Evolutionary conservation across 2,113 vertebrate species (phyloP), one percentile per base, ranked within the genome.

Genomic region (Misgurnus mizolepis): DNA sequence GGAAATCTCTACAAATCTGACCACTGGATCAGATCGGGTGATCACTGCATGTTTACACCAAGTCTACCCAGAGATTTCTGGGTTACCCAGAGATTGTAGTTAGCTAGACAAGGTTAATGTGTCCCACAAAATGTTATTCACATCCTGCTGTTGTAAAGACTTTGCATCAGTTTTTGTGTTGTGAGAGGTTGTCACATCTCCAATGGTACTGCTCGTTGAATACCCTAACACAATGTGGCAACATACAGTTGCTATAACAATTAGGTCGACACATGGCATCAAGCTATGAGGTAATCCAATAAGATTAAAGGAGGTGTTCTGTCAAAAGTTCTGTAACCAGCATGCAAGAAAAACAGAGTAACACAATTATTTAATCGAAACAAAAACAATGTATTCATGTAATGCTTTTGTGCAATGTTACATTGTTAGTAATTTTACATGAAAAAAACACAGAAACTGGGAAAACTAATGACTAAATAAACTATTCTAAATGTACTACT

Each of bases 241-340:
- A 82, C 75, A 80, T 82, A 80, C 55, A 60, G 90, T 92, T 92
- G 93, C 90, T 91, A 92, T 93, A 89, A 90, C 88, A 92, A 93
- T 93, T 87, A 89, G 89, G 81, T 88, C 76, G 81, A 89, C 87
- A 88, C 88, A 85, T 85, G 85, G 89, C 86, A 87, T 89, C 90
- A 88, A 88, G 90, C 88, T 87, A 87, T 89, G 85, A 80, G 90
- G 90, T 88, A 88, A 91, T 92, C 90, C 84, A 79, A 85, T 87
- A 83, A 90, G 89, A 88, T 86, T 83, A 78, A 83, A 81, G 78
- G 84, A 88, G 76, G 80, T 81, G 85, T 81, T 79, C 78, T 81
- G 75, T 86, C 82, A 88, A 86, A 84, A 77, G 77, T 34, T 34
- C 43, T 75, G 65, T 76, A 55, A 50, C 53, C 47, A 50, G 60